Evolutionary conservation across 1,140 invertebrate genomes (phyloP).

Genomic region (Ips nitidus): DNA sequence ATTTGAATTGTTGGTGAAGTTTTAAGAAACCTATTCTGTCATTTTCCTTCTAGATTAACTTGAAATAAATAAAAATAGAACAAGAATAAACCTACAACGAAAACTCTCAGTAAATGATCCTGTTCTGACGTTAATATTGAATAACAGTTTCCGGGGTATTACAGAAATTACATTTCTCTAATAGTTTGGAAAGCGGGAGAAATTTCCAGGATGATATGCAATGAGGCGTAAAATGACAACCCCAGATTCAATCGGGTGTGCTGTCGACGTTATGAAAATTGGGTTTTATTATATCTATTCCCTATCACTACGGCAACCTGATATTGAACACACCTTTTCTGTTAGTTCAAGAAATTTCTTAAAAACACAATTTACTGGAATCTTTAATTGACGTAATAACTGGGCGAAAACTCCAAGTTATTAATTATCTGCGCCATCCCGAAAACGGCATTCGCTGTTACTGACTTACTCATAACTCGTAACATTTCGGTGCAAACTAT

Average conservation of each 20-base stretch:
- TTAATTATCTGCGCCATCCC: conserved; percentile 4
- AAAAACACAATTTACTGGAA: no score
- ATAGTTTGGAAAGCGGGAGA: conserved; percentile 18
- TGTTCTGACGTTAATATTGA: conserved; percentile 38
- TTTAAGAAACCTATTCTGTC: not conserved
- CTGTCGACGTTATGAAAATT: conserved; percentile 23
- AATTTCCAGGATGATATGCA: conserved; percentile 22
- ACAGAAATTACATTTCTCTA: conserved; percentile 34
- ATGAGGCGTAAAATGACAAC: conserved; percentile 25
- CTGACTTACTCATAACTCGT: conserved; percentile 8
- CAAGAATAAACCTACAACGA: not conserved
- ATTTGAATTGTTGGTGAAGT: conserved; percentile 4
- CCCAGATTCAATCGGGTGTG: conserved; percentile 24
- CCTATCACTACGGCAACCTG: no score
- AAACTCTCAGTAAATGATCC: not conserved
- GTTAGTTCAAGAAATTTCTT: no score
- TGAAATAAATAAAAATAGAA: not conserved
- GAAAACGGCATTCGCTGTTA: conserved; percentile 7
- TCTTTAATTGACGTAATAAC: no score
- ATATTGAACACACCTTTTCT: no score
- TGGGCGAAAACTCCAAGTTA: not conserved
- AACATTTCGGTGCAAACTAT: conserved; percentile 20
- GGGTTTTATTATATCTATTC: conserved; percentile 12
- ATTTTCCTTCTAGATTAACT: not conserved
- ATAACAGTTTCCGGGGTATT: conserved; percentile 44